Evolutionary conservation across 2,113 vertebrate species (phyloP).

Genomic region (Charina bottae): DNA sequence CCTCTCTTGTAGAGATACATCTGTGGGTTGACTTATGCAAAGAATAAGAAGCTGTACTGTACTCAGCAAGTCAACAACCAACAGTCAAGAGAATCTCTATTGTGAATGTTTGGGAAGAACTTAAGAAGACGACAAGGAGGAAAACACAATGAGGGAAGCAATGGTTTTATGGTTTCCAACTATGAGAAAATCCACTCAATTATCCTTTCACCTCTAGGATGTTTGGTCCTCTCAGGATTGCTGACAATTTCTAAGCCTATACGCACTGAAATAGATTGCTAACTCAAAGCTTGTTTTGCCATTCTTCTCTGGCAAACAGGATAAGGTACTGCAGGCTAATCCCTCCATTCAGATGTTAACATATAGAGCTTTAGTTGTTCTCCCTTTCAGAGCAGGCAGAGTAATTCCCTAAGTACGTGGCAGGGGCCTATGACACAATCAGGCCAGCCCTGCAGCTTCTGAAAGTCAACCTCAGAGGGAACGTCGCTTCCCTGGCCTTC

Average conservation of each 20-base stretch:
- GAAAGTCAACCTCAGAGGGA: constrained; percentile 15
- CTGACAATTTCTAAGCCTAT: neutral
- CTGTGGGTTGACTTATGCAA: neutral
- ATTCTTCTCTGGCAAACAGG: neutral
- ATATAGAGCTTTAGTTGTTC: constrained; percentile 59
- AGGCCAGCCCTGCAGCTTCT: constrained; percentile 36
- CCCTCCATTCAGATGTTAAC: constrained; percentile 62
- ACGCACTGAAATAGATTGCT: neutral
- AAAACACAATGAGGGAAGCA: neutral
- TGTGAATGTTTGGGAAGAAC: neutral
- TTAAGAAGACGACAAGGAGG: neutral
- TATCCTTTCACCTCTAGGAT: neutral
- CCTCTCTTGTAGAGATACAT: neutral
- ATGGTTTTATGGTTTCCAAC: neutral
- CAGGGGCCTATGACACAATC: constrained; percentile 41
- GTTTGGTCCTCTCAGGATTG: neutral
- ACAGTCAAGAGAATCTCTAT: neutral
- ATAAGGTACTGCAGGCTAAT: constrained; percentile 42
- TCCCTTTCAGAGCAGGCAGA: constrained; percentile 56
- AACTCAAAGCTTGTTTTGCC: neutral
- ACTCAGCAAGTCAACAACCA: neutral
- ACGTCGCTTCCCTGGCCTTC: neutral
- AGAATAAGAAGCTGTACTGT: neutral
- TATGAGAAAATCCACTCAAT: neutral
- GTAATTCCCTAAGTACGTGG: constrained; percentile 59